Evolutionary conservation across 2,888 invertebrate genomes (phyloP).

Genomic region (Andrena marginata): DNA sequence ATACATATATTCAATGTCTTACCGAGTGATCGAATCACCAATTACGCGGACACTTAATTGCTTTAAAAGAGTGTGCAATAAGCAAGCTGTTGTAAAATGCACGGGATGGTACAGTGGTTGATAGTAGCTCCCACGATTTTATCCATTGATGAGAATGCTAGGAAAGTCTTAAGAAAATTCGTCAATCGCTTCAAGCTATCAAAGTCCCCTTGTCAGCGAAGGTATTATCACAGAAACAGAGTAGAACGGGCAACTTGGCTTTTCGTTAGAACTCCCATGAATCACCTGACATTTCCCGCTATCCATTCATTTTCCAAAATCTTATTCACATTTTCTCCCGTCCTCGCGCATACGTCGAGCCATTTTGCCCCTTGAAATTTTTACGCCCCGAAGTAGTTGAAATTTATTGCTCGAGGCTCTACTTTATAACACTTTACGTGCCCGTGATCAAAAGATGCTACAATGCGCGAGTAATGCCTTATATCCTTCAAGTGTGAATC

Average conservation of each 20-base stretch:
- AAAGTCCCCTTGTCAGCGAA: not conserved
- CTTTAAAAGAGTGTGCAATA: not conserved
- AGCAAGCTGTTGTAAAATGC: not conserved
- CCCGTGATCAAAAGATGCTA: not conserved
- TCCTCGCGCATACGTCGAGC: not conserved
- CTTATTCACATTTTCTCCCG: not conserved
- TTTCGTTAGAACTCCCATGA: not conserved
- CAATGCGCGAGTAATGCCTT: not conserved
- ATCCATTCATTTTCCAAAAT: not conserved
- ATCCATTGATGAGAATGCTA: not conserved
- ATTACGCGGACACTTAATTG: not conserved
- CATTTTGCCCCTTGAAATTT: not conserved
- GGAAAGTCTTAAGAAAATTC: not conserved
- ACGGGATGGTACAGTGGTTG: too few relatives aligned
- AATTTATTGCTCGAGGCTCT: constrained; percentile 11
- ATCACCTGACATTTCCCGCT: not conserved
- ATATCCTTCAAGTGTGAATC: not conserved
- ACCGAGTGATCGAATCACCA: too few relatives aligned
- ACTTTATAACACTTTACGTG: too few relatives aligned
- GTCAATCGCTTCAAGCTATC: not conserved
- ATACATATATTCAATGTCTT: too few relatives aligned
- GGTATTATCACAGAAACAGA: not conserved
- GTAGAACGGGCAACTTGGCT: not conserved
- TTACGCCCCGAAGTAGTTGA: not conserved
- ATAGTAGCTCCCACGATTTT: too few relatives aligned